Percentiles rank a stretch among this genome's conserved stretches.
Conservation (phyloP, 2,797 vertebrate genomes). For the Limosa lapponica region DNA sequence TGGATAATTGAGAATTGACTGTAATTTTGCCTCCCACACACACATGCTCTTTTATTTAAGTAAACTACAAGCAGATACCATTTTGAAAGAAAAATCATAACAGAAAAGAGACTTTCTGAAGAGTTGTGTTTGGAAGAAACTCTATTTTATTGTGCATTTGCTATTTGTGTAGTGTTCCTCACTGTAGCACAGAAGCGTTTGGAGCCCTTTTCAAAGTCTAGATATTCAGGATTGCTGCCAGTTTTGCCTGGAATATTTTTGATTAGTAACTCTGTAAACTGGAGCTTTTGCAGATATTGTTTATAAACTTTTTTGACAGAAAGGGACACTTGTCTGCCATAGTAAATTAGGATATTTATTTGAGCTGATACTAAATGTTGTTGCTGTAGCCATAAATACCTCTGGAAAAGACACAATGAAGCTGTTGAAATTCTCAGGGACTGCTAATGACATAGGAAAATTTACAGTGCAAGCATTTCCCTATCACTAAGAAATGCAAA, state of each 20-base stretch:
- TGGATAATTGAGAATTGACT: constrained; percentile 33
- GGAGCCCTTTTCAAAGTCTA: background rate
- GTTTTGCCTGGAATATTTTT: background rate
- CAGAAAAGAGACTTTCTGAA: background rate
- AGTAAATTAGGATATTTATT: background rate
- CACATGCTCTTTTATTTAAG: constrained; percentile 36
- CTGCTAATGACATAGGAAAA: background rate
- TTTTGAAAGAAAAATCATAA: background rate
- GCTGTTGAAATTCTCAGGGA: background rate
- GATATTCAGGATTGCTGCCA: background rate
- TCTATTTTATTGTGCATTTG: background rate
- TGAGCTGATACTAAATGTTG: background rate
- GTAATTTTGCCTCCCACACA: constrained; percentile 29
- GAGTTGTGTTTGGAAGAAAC: background rate
- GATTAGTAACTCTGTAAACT: background rate
- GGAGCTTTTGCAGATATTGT: background rate
- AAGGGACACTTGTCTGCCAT: background rate
- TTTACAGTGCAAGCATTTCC: background rate
- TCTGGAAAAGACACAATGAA: background rate
- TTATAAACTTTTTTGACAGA: background rate
- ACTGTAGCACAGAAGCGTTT: background rate
- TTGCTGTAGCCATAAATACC: background rate
- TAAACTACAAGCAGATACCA: constrained; percentile 11
- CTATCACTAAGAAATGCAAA: background rate
- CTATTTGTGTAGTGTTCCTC: background rate